A percentile compares a stretch with the other conserved stretches of the same genome.
Conservation (phyloP, 2,113 vertebrate genomes). For the Ceyx melanurus region DNA sequence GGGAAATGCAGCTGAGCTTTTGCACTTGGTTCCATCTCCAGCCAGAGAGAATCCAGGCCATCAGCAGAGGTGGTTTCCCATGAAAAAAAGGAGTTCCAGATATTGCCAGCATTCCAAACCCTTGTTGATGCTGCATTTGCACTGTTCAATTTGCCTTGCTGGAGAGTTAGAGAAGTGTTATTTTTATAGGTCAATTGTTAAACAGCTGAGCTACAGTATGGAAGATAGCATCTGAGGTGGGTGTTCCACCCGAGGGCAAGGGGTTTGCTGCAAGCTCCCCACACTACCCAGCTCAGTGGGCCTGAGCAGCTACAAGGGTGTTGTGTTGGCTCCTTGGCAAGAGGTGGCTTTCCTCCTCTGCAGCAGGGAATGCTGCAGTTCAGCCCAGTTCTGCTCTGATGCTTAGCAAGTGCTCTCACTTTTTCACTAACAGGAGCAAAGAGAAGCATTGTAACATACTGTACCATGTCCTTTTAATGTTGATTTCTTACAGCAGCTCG, state of each 20-base stretch:
- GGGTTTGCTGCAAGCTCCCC: not conserved
- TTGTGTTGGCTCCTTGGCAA: not conserved
- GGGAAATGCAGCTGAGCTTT: not conserved
- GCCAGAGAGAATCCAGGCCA: not conserved
- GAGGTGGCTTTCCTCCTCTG: not conserved
- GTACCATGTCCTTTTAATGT: slow-evolving; percentile 36
- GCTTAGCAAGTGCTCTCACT: slow-evolving; percentile 48
- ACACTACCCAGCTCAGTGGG: not conserved
- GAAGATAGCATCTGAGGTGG: not conserved
- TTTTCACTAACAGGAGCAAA: not conserved
- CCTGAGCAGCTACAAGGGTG: not conserved
- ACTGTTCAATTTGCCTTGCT: slow-evolving; percentile 64
- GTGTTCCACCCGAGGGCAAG: not conserved
- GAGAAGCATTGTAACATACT: slow-evolving; percentile 6
- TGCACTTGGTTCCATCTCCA: not conserved
- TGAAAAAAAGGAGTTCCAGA: not conserved
- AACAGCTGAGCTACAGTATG: slow-evolving; percentile 26
- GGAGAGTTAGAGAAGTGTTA: slow-evolving; percentile 37
- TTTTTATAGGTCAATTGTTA: slow-evolving; percentile 59
- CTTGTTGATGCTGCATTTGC: slow-evolving; percentile 30
- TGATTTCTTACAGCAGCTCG: slow-evolving; percentile 33
- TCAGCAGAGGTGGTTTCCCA: not conserved
- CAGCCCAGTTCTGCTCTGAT: not conserved
- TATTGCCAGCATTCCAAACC: slow-evolving; percentile 40
- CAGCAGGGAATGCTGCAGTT: slow-evolving; percentile 31